Evolutionary conservation across 2,797 vertebrate species (phyloP).

Genomic region (Pagetopsis macropterus): DNA sequence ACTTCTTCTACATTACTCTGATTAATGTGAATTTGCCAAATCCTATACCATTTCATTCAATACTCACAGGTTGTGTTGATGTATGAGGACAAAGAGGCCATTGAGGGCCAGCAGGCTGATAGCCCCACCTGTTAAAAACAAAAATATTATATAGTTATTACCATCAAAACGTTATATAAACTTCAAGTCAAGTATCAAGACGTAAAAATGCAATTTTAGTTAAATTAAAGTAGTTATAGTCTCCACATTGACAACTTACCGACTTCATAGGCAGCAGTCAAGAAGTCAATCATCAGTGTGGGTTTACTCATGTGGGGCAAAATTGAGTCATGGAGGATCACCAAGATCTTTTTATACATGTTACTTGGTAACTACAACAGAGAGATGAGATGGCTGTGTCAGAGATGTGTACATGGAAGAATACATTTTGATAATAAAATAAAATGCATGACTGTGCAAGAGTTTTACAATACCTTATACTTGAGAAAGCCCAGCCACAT

Average conservation of each 20-base stretch:
- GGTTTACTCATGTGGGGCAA: slow-evolving; percentile 94
- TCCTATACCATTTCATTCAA: neutral
- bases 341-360: slow-evolving; percentile 94
- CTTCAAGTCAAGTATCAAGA: neutral
- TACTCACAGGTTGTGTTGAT: slow-evolving; percentile 97
- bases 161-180: neutral
- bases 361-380: slow-evolving; percentile 85
- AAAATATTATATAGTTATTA: neutral
- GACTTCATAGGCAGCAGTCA: slow-evolving; percentile 91
- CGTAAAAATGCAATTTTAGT: neutral
- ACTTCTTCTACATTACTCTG: neutral
- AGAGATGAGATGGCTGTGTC: neutral
- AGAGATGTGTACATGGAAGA: neutral
- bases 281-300: slow-evolving; percentile 94
- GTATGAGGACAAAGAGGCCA: slow-evolving; percentile 94
- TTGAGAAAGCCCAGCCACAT: slow-evolving; percentile 96
- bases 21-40: neutral
- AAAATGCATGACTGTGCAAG: neutral
- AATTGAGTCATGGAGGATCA: slow-evolving; percentile 92
- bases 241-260: slow-evolving; percentile 80
- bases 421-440: neutral
- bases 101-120: slow-evolving; percentile 96
- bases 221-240: neutral
- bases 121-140: slow-evolving; percentile 87
- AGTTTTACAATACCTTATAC: slow-evolving; percentile 84